Conservation (phyloP, 2,888 invertebrate species). For the Micoletzkya japonica region DNA sequence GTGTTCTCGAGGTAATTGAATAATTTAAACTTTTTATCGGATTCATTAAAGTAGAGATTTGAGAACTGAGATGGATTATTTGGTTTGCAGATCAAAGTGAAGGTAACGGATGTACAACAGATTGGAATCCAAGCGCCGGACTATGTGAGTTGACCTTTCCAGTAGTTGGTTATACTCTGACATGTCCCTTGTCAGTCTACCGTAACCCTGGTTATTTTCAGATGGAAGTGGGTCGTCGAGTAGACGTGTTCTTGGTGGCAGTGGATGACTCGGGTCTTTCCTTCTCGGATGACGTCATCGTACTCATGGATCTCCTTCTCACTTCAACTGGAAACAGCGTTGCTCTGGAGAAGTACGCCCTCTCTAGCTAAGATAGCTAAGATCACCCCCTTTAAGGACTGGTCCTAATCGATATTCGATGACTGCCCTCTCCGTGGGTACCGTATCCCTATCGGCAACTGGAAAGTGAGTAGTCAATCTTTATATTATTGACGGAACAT, state of each 20-base stretch:
- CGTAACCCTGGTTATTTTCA: conserved; percentile 3
- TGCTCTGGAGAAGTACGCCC: conserved; percentile 21
- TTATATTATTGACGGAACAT: background rate
- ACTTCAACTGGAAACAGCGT: conserved; percentile 32
- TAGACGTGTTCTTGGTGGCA: conserved; percentile 41
- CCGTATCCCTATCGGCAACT: conserved; percentile 39
- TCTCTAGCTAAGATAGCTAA: background rate
- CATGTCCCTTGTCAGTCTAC: background rate
- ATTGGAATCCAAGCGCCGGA: conserved; percentile 46
- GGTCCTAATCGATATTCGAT: conserved; percentile 5
- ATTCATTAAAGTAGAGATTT: too few species aligned
- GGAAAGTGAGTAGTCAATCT: conserved; percentile 27
- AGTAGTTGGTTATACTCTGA: background rate
- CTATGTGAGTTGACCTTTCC: conserved; percentile 35
- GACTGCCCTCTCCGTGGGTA: conserved; percentile 8
- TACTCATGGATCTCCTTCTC: conserved; percentile 35
- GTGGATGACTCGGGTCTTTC: conserved; percentile 46
- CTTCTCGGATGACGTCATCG: conserved; percentile 40
- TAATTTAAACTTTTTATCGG: background rate
- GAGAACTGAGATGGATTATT: background rate
- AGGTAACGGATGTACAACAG: conserved; percentile 48
- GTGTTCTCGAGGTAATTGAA: conserved; percentile 35
- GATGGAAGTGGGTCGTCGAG: conserved; percentile 35
- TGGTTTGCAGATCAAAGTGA: conserved; percentile 30
- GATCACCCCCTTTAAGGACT: background rate